A percentile compares a stretch with the other conserved stretches of the same genome.
Conservation (phyloP, 1,140 invertebrate species). For the Homarus americanus region DNA sequence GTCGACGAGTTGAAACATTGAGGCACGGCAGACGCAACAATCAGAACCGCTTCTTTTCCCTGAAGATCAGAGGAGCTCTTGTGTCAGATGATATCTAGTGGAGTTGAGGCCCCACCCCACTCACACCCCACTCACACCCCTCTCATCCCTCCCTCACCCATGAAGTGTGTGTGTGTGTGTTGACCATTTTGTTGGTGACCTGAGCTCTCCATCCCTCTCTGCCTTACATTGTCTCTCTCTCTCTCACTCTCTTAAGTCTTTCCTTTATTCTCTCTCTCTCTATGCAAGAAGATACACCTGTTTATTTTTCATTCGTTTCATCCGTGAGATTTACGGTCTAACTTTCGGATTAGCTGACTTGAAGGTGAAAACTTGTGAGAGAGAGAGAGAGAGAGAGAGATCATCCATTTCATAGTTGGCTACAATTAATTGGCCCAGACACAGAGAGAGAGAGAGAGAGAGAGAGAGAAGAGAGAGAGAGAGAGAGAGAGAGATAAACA, state of each 20-base stretch:
- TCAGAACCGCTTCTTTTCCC: slow-evolving; percentile 66
- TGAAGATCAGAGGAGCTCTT: slow-evolving; percentile 54
- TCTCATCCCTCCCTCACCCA: slow-evolving; percentile 40
- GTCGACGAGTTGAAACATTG: slow-evolving; percentile 62
- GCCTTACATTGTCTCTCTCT: slow-evolving; percentile 31
- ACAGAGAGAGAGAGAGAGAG: neutral
- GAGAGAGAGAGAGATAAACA: too few relatives aligned
- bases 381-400: neutral
- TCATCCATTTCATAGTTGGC: too few relatives aligned
- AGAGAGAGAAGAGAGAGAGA: neutral
- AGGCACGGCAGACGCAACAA: slow-evolving; percentile 59
- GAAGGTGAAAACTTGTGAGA: slow-evolving; percentile 9
- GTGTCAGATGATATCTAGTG: slow-evolving; percentile 55
- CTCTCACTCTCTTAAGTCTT: slow-evolving; percentile 33
- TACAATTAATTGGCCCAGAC: too few relatives aligned
- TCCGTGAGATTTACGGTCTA: slow-evolving; percentile 25
- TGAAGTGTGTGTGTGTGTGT: too few relatives aligned
- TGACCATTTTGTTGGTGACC: too few relatives aligned
- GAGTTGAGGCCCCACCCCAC: neutral
- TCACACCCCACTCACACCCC: neutral
- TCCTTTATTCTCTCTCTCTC: neutral
- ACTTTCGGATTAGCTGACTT: slow-evolving; percentile 34
- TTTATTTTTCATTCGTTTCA: neutral
- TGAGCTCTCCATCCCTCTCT: slow-evolving; percentile 34
- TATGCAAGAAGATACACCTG: neutral